phyloP scores from a whole-genome alignment of 2,797 vertebrate species.

The Bovichtus diacanthus region DNA sequence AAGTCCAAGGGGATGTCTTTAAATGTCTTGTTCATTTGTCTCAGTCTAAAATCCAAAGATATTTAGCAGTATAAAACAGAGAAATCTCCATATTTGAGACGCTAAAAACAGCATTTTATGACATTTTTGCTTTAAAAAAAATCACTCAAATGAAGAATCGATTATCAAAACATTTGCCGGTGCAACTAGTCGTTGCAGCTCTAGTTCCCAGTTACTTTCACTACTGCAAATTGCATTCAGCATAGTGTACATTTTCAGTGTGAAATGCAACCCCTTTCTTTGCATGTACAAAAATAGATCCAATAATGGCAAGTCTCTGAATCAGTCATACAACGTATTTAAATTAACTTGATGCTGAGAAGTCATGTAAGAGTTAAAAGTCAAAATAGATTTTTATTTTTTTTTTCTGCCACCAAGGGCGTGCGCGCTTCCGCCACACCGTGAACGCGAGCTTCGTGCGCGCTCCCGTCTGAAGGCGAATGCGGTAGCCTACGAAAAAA shows the following conservation, averaged over 20 bases:
- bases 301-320: too few relatives aligned
- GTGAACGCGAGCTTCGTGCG: constrained; percentile 77
- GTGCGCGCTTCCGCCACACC: constrained; percentile 69
- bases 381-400: not conserved
- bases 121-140: too few relatives aligned
- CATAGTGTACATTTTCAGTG: not conserved
- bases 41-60: too few relatives aligned
- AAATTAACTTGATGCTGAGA: not conserved
- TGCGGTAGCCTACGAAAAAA: constrained; percentile 80
- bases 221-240: not conserved
- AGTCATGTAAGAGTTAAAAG: constrained; percentile 39
- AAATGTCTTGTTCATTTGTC: too few relatives aligned
- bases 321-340: not conserved
- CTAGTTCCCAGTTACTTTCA: not conserved
- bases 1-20: too few relatives aligned
- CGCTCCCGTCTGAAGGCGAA: constrained; percentile 79
- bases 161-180: too few relatives aligned
- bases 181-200: too few relatives aligned
- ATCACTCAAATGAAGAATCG: too few relatives aligned
- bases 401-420: constrained; percentile 64
- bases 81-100: too few relatives aligned
- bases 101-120: too few relatives aligned
- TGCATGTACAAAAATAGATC: not conserved
- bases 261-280: not conserved
- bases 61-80: too few relatives aligned